These are phyloP conservation scores for Apamea monoglypha DNA, from an alignment of 2,888 invertebrate genomes.

Conservation along the genomic window DNA sequence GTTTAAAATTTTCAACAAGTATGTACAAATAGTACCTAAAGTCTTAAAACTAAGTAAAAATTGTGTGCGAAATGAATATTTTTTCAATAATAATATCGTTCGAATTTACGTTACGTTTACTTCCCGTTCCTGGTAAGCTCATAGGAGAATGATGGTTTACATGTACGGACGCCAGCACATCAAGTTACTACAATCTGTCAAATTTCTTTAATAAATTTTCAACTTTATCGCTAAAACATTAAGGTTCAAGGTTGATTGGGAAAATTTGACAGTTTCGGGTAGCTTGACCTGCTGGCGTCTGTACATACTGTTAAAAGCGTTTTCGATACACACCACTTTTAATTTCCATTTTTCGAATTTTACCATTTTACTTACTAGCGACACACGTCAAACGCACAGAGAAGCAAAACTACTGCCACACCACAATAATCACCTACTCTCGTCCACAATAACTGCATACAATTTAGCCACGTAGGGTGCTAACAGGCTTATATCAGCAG, in stretches of 20 bases:
- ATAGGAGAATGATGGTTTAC: neutral
- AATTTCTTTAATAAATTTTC: too few species aligned
- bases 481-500: slow-evolving; percentile 84
- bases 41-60: neutral
- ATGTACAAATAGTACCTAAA: neutral
- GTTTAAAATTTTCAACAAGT: neutral
- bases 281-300: too few species aligned
- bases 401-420: neutral
- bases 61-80: neutral
- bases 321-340: neutral
- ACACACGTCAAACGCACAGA: neutral
- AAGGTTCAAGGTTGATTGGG: too few species aligned
- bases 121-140: neutral
- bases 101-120: neutral
- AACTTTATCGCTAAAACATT: too few species aligned
- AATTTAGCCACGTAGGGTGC: slow-evolving; percentile 71
- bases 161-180: too few species aligned
- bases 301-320: neutral
- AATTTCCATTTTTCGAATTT: neutral
- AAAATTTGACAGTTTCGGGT: too few species aligned
- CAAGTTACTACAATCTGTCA: too few species aligned
- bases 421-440: slow-evolving; percentile 19
- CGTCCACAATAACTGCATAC: slow-evolving; percentile 58
- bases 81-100: neutral
- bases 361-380: neutral